phyloP scores from a whole-genome alignment of 2,113 vertebrate species.

The Gymnobelideus leadbeateri region DNA sequence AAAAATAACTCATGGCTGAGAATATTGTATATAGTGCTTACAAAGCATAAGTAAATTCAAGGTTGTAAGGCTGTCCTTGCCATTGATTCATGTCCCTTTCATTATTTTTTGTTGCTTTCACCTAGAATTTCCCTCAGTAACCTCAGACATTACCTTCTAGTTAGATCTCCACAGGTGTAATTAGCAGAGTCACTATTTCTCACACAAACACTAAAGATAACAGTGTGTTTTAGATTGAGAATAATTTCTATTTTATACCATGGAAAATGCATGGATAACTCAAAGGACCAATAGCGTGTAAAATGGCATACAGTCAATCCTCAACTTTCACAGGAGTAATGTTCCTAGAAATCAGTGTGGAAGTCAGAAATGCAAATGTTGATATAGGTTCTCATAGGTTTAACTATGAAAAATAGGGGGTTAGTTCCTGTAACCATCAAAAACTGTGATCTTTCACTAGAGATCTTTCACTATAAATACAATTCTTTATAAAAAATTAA shows the following conservation, averaged over 20 bases:
- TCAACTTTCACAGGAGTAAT: neutral
- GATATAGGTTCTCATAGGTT: neutral
- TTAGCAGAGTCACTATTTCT: neutral
- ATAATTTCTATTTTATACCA: neutral
- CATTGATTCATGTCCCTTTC: neutral
- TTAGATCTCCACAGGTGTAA: neutral
- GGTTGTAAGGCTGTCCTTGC: neutral
- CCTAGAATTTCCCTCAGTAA: neutral
- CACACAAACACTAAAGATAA: neutral
- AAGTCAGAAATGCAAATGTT: neutral
- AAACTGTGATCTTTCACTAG: neutral
- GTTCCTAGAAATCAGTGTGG: neutral
- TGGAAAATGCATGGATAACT: neutral
- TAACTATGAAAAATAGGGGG: neutral
- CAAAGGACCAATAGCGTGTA: neutral
- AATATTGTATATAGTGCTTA: neutral
- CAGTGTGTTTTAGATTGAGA: neutral
- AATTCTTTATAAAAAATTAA: neutral
- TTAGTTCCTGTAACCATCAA: neutral
- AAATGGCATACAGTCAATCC: neutral
- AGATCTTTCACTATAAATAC: neutral
- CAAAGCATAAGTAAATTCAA: neutral
- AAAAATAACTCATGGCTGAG: neutral
- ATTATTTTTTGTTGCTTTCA: neutral
- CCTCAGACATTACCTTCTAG: neutral